phyloP scores from a whole-genome alignment of 2,113 vertebrate species.

The Nestor notabilis region DNA sequence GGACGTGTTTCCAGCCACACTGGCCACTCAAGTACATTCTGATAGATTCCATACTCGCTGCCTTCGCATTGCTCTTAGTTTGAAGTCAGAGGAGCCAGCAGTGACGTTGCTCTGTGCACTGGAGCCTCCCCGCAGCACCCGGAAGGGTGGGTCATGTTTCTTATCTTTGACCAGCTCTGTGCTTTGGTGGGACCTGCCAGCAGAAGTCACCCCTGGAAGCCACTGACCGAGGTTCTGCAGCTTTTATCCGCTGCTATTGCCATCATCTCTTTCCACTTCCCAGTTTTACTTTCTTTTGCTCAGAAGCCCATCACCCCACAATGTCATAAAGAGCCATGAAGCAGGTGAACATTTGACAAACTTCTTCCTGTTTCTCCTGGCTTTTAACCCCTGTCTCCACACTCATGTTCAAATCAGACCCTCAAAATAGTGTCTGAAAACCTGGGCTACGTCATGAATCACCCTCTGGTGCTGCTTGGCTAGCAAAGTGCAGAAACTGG shows the following conservation, averaged over 20 bases:
- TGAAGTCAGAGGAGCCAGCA: not conserved
- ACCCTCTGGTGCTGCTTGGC: not conserved
- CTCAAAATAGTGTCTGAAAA: not conserved
- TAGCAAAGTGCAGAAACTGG: not conserved
- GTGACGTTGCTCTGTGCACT: not conserved
- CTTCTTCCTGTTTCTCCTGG: not conserved
- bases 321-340: rapidly evolving
- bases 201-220: not conserved
- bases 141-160: not conserved
- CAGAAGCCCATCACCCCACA: not conserved
- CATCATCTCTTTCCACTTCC: not conserved
- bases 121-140: not conserved
- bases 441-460: rapidly evolving
- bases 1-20: not conserved
- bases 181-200: not conserved
- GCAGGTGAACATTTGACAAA: not conserved
- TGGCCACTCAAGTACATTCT: rapidly evolving
- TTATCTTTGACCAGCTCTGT: rapidly evolving
- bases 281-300: not conserved
- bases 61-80: not conserved
- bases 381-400: not conserved
- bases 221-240: rapidly evolving
- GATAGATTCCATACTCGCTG: not conserved
- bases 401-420: rapidly evolving
- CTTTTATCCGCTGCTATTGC: not conserved